These are phyloP conservation scores for Himalopsyche phryganea DNA, from an alignment of 1,140 invertebrate species.

Conservation along the genomic window DNA sequence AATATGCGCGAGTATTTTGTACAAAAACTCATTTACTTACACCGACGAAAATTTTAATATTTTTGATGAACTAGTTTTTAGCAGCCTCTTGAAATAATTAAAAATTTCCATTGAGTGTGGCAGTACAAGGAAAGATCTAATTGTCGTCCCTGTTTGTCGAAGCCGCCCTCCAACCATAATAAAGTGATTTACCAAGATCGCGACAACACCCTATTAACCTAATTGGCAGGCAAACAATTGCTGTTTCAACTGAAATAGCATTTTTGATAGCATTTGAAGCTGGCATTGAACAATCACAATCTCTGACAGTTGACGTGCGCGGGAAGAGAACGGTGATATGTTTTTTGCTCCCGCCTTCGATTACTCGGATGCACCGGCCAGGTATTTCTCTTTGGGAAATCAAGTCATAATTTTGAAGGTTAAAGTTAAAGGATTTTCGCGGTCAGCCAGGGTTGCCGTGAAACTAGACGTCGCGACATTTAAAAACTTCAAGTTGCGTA, in stretches of 20 bases:
- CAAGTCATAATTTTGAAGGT: constrained; percentile 4
- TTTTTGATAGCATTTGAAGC: constrained; percentile 17
- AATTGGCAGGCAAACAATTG: constrained; percentile 25
- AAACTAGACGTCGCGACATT: too few species aligned
- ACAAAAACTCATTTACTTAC: too few species aligned
- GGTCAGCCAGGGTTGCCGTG: not conserved
- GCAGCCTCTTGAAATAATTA: too few species aligned
- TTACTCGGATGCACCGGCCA: not conserved
- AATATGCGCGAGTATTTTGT: too few species aligned
- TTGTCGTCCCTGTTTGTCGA: not conserved
- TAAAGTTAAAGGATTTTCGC: not conserved
- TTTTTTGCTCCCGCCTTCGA: too few species aligned
- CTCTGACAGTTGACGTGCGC: constrained; percentile 9
- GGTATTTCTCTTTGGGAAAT: not conserved
- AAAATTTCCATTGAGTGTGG: too few species aligned
- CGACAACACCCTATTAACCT: constrained; percentile 20
- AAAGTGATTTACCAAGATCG: not conserved
- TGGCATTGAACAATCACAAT: constrained; percentile 25
- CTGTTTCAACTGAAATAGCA: constrained; percentile 18
- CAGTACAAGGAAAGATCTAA: not conserved
- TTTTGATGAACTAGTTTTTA: too few species aligned
- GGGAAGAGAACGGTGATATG: too few species aligned
- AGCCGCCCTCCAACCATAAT: not conserved
- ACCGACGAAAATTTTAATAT: too few species aligned
- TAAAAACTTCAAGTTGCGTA: too few species aligned